Evolutionary conservation across 1,140 invertebrate species (phyloP), one percentile per base, ranked within the genome.

Genomic region (Papilio helenus): DNA sequence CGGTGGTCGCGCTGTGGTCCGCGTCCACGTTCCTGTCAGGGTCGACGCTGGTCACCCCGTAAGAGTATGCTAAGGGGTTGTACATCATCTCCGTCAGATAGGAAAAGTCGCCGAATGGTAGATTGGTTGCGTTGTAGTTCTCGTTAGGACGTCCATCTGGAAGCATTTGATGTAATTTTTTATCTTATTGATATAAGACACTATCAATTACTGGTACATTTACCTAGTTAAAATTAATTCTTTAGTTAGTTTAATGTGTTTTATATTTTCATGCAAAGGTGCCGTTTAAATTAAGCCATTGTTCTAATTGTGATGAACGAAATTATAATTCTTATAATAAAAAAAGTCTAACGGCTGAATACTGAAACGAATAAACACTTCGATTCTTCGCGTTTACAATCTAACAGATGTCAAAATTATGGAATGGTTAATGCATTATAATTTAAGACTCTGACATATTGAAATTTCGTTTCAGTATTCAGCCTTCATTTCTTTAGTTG

Each of bases 91-190:
- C 94, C 0, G 95, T 96, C n/a, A 96, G 87, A 85, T 95, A 96
- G 0, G 94, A 94, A 85, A 96, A 94, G 84, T 96, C 95, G 20
- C 95, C 95, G 87, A 95, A 95, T 2, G 95, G 95, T 39, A 95
- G 90, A 84, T 95, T 95, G 0, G 95, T 94, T 20, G 94, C 93
- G 84, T 95, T 95, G 88, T 95, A 95, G 86, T 95, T 95, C 81
- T 95, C 92, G 83, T 95, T 93, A 39, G 94, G 92, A 79, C 92
- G 87, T 9, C 91, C 91, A 73, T 94, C 93, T 94, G 90, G 5
- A 90, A 89, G 34, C n/a, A 76, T 58, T 55, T 58, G 1, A n/a
- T 42, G 8, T 14, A 46, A 10, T 20, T 65, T 65, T 9, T 14
- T 65, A 23, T 68, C 4, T 39, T 39, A 8, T 7, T 39, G 34